Evolutionary conservation across 2,888 invertebrate species (phyloP), one percentile per base, ranked within the genome.

Genomic region (Malacosoma neustria): DNA sequence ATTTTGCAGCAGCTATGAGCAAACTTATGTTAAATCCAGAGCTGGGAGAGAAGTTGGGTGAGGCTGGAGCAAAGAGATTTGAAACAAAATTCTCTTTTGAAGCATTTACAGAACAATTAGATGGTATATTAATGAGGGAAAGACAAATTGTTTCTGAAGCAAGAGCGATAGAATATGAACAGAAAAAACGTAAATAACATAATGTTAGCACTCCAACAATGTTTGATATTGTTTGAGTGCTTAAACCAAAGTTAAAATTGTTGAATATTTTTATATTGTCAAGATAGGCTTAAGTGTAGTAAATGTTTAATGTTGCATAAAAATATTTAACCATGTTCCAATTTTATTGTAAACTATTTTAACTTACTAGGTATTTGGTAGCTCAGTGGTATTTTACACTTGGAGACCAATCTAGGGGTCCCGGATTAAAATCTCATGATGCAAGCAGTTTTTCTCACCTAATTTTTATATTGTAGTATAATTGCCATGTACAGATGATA

Each of bases 81-180:
- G 87, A 92, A 37, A 88, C 90, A 1, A 90, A 89, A 48, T 98
- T 98, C 72, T 96, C 97, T 0, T 95, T 95, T 70, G 87, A 90
- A 51, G 91, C 92, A 29, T 98, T 97, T 67, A 87, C 90, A 1
- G 86, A 88, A 34, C 90, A 91, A 51, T 73, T 95, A 36, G 89
- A 92, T 57, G 73, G 84, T 7, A 82, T 88, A 40, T 51, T 87
- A 37, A 70, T 57, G n/a, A 65, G 85, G 29, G 84, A 85, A 42
- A 59, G 80, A 31, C 81, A 85, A 45, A 61, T 80, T 7, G 71
- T 79, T 2, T 80, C 82, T 13, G 81, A 82, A 50, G 77, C 66
- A 0, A 57, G 79, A 37, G 66, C 77, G n/a, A 65, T 75, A 42
- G 80, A 79, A 43, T 65, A 66, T 55, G 80, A 82, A 34, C 66